Evolutionary conservation across 2,888 invertebrate genomes (phyloP).

Genomic region (Idaea biselata): DNA sequence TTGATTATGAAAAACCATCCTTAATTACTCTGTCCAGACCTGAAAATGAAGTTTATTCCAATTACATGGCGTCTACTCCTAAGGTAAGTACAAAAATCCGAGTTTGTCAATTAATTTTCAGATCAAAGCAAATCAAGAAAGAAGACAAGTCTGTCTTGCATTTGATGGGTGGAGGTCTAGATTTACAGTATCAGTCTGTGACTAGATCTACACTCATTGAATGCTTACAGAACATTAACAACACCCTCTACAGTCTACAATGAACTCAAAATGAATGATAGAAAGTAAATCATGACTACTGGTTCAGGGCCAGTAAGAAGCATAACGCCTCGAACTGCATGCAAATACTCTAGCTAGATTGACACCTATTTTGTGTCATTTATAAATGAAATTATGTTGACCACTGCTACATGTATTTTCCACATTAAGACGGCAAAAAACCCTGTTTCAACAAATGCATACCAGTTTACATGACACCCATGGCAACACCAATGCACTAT

Average conservation of each 20-base stretch:
- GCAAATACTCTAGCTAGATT: too few relatives aligned
- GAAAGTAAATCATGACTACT: not conserved
- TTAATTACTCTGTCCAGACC: constrained; percentile 46
- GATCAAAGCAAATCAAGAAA: constrained; percentile 13
- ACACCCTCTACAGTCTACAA: not conserved
- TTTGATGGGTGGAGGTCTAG: constrained; percentile 87
- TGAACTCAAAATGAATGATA: not conserved
- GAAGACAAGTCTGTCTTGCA: constrained; percentile 36
- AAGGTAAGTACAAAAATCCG: constrained; percentile 50
- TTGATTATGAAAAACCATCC: constrained; percentile 3
- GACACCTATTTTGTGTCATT: too few relatives aligned
- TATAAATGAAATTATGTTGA: too few relatives aligned
- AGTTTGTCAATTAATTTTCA: not conserved
- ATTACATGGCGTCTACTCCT: constrained; percentile 64
- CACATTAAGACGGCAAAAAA: too few relatives aligned
- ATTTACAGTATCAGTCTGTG: constrained; percentile 83
- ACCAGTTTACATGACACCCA: too few relatives aligned
- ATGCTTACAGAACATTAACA: constrained; percentile 55
- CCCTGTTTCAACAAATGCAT: too few relatives aligned
- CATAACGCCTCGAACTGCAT: too few relatives aligned
- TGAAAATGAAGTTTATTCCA: constrained; percentile 69
- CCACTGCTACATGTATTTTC: too few relatives aligned
- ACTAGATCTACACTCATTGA: constrained; percentile 96
- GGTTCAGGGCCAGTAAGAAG: not conserved
- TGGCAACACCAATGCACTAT: too few relatives aligned